These are phyloP conservation scores for Neopelma chrysocephalum DNA, from an alignment of 2,797 vertebrate genomes.

Conservation along the genomic window DNA sequence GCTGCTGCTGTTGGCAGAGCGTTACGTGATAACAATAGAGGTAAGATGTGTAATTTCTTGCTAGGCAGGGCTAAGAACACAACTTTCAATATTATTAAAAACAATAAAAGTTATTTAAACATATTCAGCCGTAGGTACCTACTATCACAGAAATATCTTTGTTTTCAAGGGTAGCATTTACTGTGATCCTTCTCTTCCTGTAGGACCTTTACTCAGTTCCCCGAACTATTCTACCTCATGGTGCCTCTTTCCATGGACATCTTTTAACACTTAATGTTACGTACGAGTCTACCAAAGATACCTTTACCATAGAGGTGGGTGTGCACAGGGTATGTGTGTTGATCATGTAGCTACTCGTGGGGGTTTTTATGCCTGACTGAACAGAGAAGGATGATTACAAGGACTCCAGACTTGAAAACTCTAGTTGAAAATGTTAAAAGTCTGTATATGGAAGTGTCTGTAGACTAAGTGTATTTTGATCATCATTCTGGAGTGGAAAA, in stretches of 20 bases:
- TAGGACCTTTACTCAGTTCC: conserved; percentile 98
- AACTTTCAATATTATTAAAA: not conserved
- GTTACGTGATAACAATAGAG: conserved; percentile 99
- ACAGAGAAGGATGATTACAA: not conserved
- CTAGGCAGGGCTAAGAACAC: not conserved
- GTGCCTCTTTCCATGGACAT: conserved; percentile 97
- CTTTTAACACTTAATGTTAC: conserved; percentile 94
- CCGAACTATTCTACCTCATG: conserved; percentile 99
- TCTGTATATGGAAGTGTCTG: not conserved
- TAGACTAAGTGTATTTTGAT: not conserved
- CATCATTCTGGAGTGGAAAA: not conserved
- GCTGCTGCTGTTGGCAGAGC: conserved; percentile 93
- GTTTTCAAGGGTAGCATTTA: not conserved
- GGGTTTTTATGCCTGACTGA: not conserved
- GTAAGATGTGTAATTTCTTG: conserved; percentile 68
- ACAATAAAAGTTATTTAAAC: not conserved
- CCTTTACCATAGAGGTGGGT: conserved; percentile 93
- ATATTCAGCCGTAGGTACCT: not conserved
- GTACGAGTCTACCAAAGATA: conserved; percentile 99
- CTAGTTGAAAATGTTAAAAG: not conserved
- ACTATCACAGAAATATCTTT: not conserved
- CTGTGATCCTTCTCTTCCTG: not conserved
- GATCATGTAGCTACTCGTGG: not conserved
- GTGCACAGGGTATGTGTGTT: not conserved
- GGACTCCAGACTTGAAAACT: not conserved